Conservation (phyloP, 2,113 vertebrate species). For the Cichladusa arquata region DNA sequence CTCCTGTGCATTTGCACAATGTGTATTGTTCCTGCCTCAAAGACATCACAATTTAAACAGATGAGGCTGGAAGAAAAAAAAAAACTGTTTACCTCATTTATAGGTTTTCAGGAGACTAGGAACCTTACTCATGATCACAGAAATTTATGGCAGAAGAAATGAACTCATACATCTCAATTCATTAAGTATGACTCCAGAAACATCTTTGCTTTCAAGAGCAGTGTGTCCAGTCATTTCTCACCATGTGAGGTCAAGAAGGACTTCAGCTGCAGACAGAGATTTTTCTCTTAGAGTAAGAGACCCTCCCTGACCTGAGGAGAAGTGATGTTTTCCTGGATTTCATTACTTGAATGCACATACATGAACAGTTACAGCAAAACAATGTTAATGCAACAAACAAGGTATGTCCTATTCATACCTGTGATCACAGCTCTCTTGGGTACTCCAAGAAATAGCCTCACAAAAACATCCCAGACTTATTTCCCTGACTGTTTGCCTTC, state of each 20-base stretch:
- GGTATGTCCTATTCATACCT: not conserved
- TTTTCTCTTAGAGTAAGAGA: not conserved
- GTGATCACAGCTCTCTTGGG: not conserved
- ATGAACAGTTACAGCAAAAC: not conserved
- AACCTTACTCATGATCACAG: not conserved
- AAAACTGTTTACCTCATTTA: not conserved
- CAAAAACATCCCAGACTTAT: not conserved
- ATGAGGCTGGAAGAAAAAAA: not conserved
- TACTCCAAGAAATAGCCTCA: not conserved
- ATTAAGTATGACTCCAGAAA: not conserved
- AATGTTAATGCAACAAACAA: not conserved
- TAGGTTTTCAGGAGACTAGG: not conserved
- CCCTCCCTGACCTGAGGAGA: not conserved
- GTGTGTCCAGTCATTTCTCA: not conserved
- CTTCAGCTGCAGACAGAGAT: not conserved
- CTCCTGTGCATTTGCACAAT: not conserved
- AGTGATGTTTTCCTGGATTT: not conserved
- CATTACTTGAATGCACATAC: not conserved
- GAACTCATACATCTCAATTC: not conserved
- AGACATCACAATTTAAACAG: not conserved
- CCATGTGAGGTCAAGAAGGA: not conserved
- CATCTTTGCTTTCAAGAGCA: not conserved
- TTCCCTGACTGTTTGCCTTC: not conserved
- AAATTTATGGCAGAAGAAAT: not conserved
- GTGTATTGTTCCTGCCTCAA: not conserved